A percentile compares a stretch with the other conserved stretches of the same genome.
phyloP scores from a whole-genome alignment of 2,113 vertebrate species.

The Oriolus oriolus region DNA sequence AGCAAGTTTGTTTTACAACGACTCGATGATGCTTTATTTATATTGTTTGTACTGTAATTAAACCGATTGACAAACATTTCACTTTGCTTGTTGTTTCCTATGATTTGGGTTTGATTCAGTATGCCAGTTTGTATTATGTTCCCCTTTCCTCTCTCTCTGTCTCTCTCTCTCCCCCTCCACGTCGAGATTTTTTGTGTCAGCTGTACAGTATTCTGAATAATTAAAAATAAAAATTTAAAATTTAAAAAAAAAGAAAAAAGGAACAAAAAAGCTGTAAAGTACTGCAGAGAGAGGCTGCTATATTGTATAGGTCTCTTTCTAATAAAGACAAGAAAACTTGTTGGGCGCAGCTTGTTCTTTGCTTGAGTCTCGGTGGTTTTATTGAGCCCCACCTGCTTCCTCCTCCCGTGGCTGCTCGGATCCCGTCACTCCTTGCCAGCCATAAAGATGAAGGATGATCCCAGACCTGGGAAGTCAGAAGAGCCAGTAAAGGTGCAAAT shows the following conservation, averaged over 20 bases:
- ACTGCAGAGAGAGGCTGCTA: slow-evolving; percentile 77
- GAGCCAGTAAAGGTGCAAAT: slow-evolving; percentile 28
- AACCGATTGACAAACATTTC: slow-evolving; percentile 71
- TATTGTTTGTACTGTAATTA: slow-evolving; percentile 80
- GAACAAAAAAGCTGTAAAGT: slow-evolving; percentile 73
- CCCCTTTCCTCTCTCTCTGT: slow-evolving; percentile 35
- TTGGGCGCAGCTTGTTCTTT: neutral
- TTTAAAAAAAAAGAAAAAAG: neutral
- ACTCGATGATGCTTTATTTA: slow-evolving; percentile 83
- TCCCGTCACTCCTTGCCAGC: slow-evolving; percentile 61
- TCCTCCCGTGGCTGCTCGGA: neutral
- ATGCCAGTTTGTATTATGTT: slow-evolving; percentile 74
- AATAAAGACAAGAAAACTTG: slow-evolving; percentile 87
- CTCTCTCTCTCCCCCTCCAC: neutral
- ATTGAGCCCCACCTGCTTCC: neutral
- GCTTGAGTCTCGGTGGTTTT: neutral
- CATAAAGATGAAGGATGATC: slow-evolving; percentile 45
- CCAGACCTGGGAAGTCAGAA: neutral
- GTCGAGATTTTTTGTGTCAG: slow-evolving; percentile 75
- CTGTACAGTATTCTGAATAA: slow-evolving; percentile 87
- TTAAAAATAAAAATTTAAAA: neutral
- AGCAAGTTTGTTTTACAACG: slow-evolving; percentile 73
- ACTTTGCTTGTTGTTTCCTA: slow-evolving; percentile 70
- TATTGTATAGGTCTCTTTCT: slow-evolving; percentile 89
- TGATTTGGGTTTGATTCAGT: slow-evolving; percentile 74